Base-by-base conservation (phyloP, 2,113 vertebrate genomes). In the Psephotus haematonotus region DNA sequence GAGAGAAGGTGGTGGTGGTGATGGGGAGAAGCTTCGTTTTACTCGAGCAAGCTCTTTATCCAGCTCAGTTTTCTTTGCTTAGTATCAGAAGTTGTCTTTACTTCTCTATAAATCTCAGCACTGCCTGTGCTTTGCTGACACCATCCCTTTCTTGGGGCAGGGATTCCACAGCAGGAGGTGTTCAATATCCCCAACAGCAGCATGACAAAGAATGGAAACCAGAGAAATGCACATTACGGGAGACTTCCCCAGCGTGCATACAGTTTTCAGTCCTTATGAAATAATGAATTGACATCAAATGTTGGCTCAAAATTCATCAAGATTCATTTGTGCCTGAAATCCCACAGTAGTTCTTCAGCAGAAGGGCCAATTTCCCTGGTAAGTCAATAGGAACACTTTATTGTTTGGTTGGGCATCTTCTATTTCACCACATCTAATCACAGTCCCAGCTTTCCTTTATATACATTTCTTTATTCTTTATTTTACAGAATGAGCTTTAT, bases 11-110 rank as follows among this genome's bases (percentile, higher is more conserved):
- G 57, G 22, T 35, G 57, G 33, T 3, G 13, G 57, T 35, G 57
- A 23, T 35, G 20, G 22, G 13, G 33, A 35, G 22, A 68, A 41
- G 17, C 47, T 81, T 93, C 10, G 49, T 90, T 92, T 84, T 93
- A 82, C 62, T 81, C 2, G 1, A 79, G 62, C 59, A 82, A 86
- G n/a, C 25, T 84, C 72, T 91, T 91, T 76, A 86, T 79, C 57
- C 83, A 79, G 39, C 35, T 93, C 92, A 82, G 77, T 14, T 89
- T 92, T 91, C 88, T 82, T 93, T 95, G 81, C 77, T 93, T 84
- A 89, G 53, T 86, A 92, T 88, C 90, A 91, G 35, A 84, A 87
- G 31, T 78, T 92, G 69, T 87, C 95, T 76, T 82, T 88, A 68
- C 52, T 86, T 93, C 70, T 62, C 91, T 72, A 81, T 81, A 91